Evolutionary conservation across 37 sponge, comb jelly and placozoan species (phyloP), one percentile per base, ranked within the genome.

Genomic region (Aphrocallistes beatrix): DNA sequence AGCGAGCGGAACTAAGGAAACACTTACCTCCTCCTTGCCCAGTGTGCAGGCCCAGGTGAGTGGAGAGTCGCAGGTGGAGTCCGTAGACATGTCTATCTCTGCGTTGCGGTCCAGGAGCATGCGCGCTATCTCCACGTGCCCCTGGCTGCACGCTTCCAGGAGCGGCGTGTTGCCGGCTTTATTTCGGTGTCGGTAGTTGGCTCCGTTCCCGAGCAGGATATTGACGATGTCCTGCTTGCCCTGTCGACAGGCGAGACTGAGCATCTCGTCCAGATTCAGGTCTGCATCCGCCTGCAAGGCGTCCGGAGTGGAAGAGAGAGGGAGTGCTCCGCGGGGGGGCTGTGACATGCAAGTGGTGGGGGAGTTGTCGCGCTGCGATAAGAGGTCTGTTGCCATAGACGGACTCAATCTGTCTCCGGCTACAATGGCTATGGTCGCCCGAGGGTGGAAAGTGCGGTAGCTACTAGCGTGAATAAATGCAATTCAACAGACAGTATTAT

Each of bases 21-120:
- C n/a, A 19, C 75, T 60, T 30, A 60, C 75, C 75, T 90, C 87
- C 0, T 92, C 94, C 83, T 98, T 97, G 0, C 99, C 99, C 39
- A 98, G 91, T 37, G 99, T 98, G 84, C 99, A 98, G 38, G 99
- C 99, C 99, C 99, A 98, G 23, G 99, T 98, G 28, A 98, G 88
- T 0, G 99, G 96, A 86, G 90, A 90, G 88, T 98, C 99, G 69
- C 85, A 95, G 36, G 99, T 98, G 8, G 95, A 91, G 82, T 98
- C 98, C 3, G 99, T 98, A 0, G 95, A 90, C 13, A 93, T 90
- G 82, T 98, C 99, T 16, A 98, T 93, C 84, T 95, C 94, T 0
- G 95, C 94, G 39, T 84, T 87, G n/a, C 92, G 87, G 83, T 98
- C 99, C 47, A 98, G 87, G 1, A 98, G 87, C 48, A 98, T 82